Base-by-base conservation (phyloP, 2,113 vertebrate genomes). In the Barnardius zonarius region DNA sequence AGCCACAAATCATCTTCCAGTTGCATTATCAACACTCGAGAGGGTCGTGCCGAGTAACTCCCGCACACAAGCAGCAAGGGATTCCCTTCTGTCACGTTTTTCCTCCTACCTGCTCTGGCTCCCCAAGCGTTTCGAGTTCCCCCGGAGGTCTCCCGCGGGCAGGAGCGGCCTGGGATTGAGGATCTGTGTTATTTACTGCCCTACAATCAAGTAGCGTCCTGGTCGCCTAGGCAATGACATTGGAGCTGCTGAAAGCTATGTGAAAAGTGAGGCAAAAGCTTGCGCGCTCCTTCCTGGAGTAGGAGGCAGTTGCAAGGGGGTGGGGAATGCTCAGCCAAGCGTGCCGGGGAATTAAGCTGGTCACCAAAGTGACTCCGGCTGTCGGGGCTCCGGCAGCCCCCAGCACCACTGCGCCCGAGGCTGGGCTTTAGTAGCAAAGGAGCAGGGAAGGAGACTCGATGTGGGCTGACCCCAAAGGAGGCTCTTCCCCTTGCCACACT, bases 141-240 rank as follows among this genome's bases (percentile, higher is more conserved):
- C 76, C 84, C 70, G n/a, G 95, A 96, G 97, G 93, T 98, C 67
- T 97, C 97, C 97, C 67, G 76, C 5, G 10, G 78, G 55, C 75
- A 92, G 91, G 94, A 91, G 95, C 31, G 96, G 95, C 95, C 85
- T 52, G 93, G 85, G 97, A 89, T 81, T 95, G 97, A 96, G 54
- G 94, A 97, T 94, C 84, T 84, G 90, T 37, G 88, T 92, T 95
- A 95, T 95, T 96, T 84, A 95, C 91, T 74, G 90, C 86, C 13
- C 97, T 88, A 83, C 95, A 44, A 88, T 46, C 83, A 82, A 96
- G 96, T 94, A 98, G 98, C 98, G 98, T 98, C 98, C 95, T 61
- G 86, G 98, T 98, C 95, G 90, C 98, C 98, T 97, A 97, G 98
- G 98, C 90, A 95, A 99, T 98, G 96, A 97, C 97, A 98, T 97